Conservation (phyloP, 1,140 invertebrate species). For the Anthonomus grandis region DNA sequence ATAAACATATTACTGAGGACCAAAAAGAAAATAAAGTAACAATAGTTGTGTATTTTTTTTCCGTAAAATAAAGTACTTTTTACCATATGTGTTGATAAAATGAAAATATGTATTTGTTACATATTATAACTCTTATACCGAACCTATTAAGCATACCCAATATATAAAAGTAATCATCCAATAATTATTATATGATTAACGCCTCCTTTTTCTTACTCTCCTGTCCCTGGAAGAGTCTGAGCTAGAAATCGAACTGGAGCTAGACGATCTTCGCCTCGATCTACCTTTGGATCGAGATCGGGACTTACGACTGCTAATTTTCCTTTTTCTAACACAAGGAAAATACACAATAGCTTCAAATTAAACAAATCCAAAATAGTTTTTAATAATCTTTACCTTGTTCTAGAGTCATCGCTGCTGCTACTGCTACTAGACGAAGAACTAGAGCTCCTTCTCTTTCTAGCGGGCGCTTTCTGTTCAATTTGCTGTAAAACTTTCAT, state of each 20-base stretch:
- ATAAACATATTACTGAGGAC: too few relatives aligned
- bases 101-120: too few relatives aligned
- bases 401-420: conserved; percentile 14
- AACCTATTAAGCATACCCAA: too few relatives aligned
- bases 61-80: too few relatives aligned
- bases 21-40: too few relatives aligned
- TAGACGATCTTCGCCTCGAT: conserved; percentile 13
- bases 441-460: conserved; percentile 21
- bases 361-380: neutral
- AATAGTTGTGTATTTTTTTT: too few relatives aligned
- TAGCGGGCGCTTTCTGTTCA: conserved; percentile 37
- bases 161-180: too few relatives aligned
- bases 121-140: too few relatives aligned
- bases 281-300: conserved; percentile 24
- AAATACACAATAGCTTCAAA: neutral
- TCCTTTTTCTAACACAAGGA: conserved; percentile 1
- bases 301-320: conserved; percentile 3
- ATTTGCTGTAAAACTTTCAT: conserved; percentile 44
- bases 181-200: too few relatives aligned
- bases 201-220: conserved; percentile 14
- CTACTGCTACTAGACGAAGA: conserved; percentile 14
- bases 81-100: too few relatives aligned
- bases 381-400: conserved; percentile 8
- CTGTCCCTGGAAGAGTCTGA: conserved; percentile 29
- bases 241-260: conserved; percentile 22